Conservation (phyloP, 2,888 invertebrate species). For the Synergus laeviventris region DNA sequence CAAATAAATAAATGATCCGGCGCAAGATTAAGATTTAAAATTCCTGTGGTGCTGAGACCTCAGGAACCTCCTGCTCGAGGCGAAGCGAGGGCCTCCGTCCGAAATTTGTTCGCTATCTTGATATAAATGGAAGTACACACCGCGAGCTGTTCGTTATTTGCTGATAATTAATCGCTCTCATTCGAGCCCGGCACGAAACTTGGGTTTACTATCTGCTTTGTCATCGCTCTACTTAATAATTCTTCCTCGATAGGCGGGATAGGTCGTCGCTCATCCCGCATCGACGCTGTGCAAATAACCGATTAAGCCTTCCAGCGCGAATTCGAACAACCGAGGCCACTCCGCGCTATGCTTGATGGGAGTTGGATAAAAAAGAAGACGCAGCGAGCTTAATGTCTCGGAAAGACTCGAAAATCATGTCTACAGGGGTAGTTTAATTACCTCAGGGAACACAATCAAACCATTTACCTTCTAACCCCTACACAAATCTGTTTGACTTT, state of each 20-base stretch:
- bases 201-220: slow-evolving; percentile 65
- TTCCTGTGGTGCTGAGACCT: neutral
- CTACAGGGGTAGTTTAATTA: slow-evolving; percentile 25
- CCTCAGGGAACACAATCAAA: slow-evolving; percentile 22
- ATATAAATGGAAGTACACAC: slow-evolving; percentile 41
- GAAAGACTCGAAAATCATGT: slow-evolving; percentile 32
- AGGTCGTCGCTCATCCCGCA: slow-evolving; percentile 58
- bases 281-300: slow-evolving; percentile 63
- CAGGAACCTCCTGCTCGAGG: neutral
- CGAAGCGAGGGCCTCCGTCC: neutral
- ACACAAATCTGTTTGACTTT: slow-evolving; percentile 29
- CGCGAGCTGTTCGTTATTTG: slow-evolving; percentile 55
- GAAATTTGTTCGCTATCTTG: slow-evolving; percentile 40
- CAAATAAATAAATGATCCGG: neutral
- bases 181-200: slow-evolving; percentile 54
- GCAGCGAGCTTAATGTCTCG: slow-evolving; percentile 15
- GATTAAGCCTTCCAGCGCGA: slow-evolving; percentile 57
- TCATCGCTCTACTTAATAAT: slow-evolving; percentile 69
- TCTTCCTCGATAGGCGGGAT: slow-evolving; percentile 55
- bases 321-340: slow-evolving; percentile 6
- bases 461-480: slow-evolving; percentile 8
- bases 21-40: neutral
- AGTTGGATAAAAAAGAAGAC: slow-evolving; percentile 21
- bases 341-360: slow-evolving; percentile 39
- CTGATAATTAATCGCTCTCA: slow-evolving; percentile 68